Percentiles rank a stretch among this genome's conserved stretches.
Evolutionary conservation across 1,140 invertebrate genomes (phyloP).

Genomic region (Lepidotrigona ventralis): DNA sequence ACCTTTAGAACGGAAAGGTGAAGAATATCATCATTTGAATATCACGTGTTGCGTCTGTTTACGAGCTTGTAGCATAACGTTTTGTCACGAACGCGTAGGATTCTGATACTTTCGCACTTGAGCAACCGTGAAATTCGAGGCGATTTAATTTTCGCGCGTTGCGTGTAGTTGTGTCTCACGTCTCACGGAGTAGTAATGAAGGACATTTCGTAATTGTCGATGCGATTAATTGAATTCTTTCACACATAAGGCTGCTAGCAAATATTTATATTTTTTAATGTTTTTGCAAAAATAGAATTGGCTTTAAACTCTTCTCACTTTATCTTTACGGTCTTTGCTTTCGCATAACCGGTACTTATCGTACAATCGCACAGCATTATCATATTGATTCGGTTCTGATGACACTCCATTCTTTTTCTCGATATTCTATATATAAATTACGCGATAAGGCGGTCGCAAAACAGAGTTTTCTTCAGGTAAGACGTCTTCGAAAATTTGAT

Average conservation of each 20-base stretch:
- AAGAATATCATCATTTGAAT: neutral
- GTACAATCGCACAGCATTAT: neutral
- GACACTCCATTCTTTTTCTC: neutral
- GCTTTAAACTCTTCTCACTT: neutral
- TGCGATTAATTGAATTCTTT: constrained; percentile 21
- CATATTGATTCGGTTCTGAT: neutral
- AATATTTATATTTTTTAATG: neutral
- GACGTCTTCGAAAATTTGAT: neutral
- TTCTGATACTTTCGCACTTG: neutral
- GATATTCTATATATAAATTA: neutral
- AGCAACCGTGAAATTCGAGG: constrained; percentile 32
- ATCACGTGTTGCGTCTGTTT: too few relatives aligned
- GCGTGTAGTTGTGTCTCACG: constrained; percentile 11
- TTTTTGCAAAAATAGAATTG: neutral
- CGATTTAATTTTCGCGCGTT: constrained; percentile 32
- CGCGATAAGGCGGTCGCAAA: neutral
- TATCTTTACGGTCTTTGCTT: neutral
- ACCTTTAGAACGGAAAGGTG: neutral
- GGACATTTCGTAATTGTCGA: constrained; percentile 32
- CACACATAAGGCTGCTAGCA: neutral
- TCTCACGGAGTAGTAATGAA: constrained; percentile 12
- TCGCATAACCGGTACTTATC: neutral
- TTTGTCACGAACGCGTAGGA: neutral
- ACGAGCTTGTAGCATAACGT: neutral
- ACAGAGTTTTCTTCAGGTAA: neutral